phyloP scores from a whole-genome alignment of 2,113 vertebrate genomes.

The Chaetura pelagica region DNA sequence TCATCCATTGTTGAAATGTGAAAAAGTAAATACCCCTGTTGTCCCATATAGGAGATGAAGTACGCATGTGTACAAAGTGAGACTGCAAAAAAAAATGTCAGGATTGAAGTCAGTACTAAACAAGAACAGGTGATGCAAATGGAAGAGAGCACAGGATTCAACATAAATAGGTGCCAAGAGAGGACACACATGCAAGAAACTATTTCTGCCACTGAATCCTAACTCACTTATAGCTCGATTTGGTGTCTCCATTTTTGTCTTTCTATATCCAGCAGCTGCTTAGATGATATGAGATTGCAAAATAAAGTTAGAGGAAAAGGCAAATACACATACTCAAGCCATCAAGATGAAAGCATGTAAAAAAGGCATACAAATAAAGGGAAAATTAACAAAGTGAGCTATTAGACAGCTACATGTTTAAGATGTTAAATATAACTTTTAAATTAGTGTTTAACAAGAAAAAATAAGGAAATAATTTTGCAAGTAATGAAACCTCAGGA shows the following conservation, averaged over 20 bases:
- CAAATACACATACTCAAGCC: neutral
- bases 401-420: neutral
- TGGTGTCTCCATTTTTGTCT: neutral
- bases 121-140: neutral
- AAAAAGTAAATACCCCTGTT: neutral
- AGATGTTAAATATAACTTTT: neutral
- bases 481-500: neutral
- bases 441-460: neutral
- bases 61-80: neutral
- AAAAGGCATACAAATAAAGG: neutral
- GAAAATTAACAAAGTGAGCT: neutral
- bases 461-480: neutral
- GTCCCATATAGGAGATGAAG: neutral
- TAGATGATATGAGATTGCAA: neutral
- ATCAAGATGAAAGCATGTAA: neutral
- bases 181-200: neutral
- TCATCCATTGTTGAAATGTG: neutral
- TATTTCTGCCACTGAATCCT: constrained; percentile 2
- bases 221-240: neutral
- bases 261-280: neutral
- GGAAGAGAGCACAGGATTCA: neutral
- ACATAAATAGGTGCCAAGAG: neutral
- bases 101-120: neutral
- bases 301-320: neutral
- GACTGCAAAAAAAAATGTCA: neutral